phyloP scores from a whole-genome alignment of 2,797 vertebrate genomes.

The Myotis daubentonii region DNA sequence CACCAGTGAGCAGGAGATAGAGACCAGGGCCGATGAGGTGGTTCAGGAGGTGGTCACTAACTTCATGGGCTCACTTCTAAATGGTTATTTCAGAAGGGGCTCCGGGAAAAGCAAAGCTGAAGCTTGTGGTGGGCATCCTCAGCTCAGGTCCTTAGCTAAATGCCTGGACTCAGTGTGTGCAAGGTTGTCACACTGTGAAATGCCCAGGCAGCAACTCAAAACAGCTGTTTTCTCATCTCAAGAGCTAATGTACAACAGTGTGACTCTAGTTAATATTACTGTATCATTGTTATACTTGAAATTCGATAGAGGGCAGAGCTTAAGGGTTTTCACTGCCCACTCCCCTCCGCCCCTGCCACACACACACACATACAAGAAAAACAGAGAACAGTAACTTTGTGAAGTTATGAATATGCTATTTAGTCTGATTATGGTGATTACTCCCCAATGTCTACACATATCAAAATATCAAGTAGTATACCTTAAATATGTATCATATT shows the following conservation, averaged over 20 bases:
- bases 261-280: not conserved
- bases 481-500: not conserved
- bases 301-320: not conserved
- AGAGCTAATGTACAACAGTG: not conserved
- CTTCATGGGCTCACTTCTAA: not conserved
- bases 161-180: not conserved
- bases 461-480: not conserved
- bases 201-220: not conserved
- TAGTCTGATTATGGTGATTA: not conserved
- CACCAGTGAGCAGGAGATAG: not conserved
- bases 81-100: not conserved
- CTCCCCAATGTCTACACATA: not conserved
- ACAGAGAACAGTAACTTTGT: not conserved
- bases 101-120: not conserved
- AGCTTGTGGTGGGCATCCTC: not conserved
- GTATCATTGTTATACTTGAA: not conserved
- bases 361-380: not conserved
- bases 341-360: fast-evolving
- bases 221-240: not conserved
- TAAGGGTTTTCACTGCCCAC: not conserved
- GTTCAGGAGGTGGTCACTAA: not conserved
- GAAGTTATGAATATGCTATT: not conserved
- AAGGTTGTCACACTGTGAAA: not conserved
- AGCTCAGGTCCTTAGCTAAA: not conserved
- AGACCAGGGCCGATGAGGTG: not conserved